Evolutionary conservation across 1,140 invertebrate species (phyloP), one percentile per base, ranked within the genome.

Genomic region (Eurytemora carolleeae): DNA sequence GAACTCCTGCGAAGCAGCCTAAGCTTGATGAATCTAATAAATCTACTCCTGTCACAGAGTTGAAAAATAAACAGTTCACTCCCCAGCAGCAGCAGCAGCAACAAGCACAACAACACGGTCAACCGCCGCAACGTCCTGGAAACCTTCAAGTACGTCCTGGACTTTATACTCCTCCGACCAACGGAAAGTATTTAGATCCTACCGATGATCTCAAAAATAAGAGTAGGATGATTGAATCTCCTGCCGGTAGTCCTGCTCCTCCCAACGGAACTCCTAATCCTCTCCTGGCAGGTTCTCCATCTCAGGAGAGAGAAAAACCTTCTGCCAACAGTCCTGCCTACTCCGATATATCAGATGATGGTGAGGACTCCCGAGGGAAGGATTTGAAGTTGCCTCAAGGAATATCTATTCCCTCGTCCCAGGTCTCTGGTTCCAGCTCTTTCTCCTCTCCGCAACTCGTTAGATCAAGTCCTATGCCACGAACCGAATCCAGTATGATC

Each of bases 271-370:
- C 31, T 12, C 7, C 7, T n/a, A n/a, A n/a, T n/a, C 7, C 31
- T 44, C 7, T 44, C 31, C 7, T n/a, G 7, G 7, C 31, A 7
- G n/a, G 31, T 7, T 44, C 31, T n/a, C 31, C 7, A 7, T 12
- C 7, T 44, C 7, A 12, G 31, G 54, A n/a, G 22, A 55, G 19
- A 15, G 31, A 31, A n/a, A 24, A 24, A 18, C 7, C 21, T 25
- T 55, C 55, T 25, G 63, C 52, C 18, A 64, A 54, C 21, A 64
- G 63, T 44, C 63, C 63, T 3, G 63, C 63, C 57, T 64, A 64
- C 44, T 63, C 59, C 2, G 63, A 64, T 21, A 64, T 64, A 17
- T 64, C 61, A 15, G 63, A 64, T 52, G 63, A 64, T 24, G 63
- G 58, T 12, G 63, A 31, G 17, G 60, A 62, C 15, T 22, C 56